Evolutionary conservation across 2,797 vertebrate genomes (phyloP).

Genomic region (Lepus oiostolus): DNA sequence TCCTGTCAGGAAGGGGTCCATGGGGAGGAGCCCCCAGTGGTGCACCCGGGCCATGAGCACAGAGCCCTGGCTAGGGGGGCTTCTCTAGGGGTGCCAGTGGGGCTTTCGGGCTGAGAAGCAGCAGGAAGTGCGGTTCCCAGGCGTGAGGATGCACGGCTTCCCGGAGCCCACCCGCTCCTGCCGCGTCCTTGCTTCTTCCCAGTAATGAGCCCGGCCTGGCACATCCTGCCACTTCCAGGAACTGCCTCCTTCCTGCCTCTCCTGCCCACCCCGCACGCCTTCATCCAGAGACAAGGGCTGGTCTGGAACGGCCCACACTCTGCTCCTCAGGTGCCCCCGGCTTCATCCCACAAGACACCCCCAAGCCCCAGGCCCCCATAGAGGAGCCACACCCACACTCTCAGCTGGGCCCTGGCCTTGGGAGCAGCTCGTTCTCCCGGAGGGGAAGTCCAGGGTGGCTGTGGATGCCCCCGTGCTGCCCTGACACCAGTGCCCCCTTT

Average conservation of each 20-base stretch:
- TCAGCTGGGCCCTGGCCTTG: background rate
- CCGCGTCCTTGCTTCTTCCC: constrained; percentile 64
- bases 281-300: background rate
- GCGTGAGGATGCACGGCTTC: constrained; percentile 40
- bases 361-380: no score
- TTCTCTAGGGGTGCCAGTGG: background rate
- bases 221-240: constrained; percentile 76
- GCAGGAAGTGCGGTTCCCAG: constrained; percentile 54
- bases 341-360: background rate
- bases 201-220: constrained; percentile 38
- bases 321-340: accelerated
- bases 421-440: background rate
- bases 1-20: background rate
- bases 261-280: background rate
- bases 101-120: constrained; percentile 3
- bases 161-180: constrained; percentile 22
- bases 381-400: background rate
- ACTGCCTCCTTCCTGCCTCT: constrained; percentile 19
- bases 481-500: background rate
- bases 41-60: background rate
- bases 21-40: background rate
- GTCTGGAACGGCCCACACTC: background rate
- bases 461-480: background rate
- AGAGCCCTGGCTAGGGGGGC: background rate
- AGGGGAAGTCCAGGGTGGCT: background rate